Base-by-base conservation (phyloP, 2,113 vertebrate genomes). In the Trachemys scripta region DNA sequence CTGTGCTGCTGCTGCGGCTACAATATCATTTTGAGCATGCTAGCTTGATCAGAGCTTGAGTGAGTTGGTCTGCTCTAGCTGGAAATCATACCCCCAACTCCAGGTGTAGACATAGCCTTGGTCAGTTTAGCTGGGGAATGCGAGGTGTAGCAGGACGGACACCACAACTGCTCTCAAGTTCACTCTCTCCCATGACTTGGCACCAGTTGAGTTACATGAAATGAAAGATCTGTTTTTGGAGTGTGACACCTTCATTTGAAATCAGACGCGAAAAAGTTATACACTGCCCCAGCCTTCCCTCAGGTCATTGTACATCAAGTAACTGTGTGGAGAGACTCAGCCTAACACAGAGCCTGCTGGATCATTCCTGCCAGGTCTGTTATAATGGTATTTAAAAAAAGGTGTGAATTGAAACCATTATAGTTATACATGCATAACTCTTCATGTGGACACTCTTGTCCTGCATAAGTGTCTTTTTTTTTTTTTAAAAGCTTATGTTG, bases 341-440 rank as follows among this genome's bases (percentile, higher is more conserved):
- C n/a, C 20, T 1, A 49, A 14, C 2, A 11, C 0, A 8, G 54
- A 20, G 13, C 1, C 25, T 69, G 38, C 62, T 31, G 22, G 31
- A 4, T 56, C 3, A 1, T 1, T 35, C 72, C 0, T 2, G 50
- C 9, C 81, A 56, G 22, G 13, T 25, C 76, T 31, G 5, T 45
- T 87, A 35, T 65, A 65, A 65, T 65, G 31, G 29, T 17, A 17
- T 65, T 65, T 65, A 35, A 35, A 17, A 6, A 3, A n/a, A 35
- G 4, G 31, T 59, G 57, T 31, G 57, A 31, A 59, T 59, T 59
- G 27, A 14, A 59, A 59, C 57, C 57, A 59, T 59, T 29, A 29
- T 13, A 29, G 59, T 31, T 62, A 31, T 31, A 24, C 57, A 31
- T 3, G 29, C 31, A 62, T 62, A 27, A 59, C 27, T 59, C 57